Base-by-base conservation (phyloP, 2,888 invertebrate species). In the Mycogona germanica region DNA sequence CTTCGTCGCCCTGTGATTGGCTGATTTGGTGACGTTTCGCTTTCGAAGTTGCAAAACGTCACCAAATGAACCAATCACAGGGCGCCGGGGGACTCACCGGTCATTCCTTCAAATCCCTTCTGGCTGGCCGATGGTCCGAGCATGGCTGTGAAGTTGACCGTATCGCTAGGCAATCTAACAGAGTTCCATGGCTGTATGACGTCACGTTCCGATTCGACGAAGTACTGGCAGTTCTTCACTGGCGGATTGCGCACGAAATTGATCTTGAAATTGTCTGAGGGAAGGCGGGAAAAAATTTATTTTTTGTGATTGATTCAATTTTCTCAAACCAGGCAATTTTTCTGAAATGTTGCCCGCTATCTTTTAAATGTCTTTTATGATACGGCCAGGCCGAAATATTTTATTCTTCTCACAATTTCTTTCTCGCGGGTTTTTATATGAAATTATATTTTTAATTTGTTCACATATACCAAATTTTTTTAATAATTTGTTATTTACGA, bases 51-150 rank as follows among this genome's bases (percentile, higher is more conserved):
- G 38, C 2, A 6, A 17, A 17, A 38, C 2, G n/a, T n/a, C 19
- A 7, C 3, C 17, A 12, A 3, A 45, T 25, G 25, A 1, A 19
- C 28, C 30, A 7, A 4, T n/a, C 2, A 47, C 47, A 26, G 14
- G n/a, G 35, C n/a, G n/a, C 35, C 35, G n/a, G 12, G 12, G 35
- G 12, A 50, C 51, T 63, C 69, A 78, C 81, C 79, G 58, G 82
- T 81, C 47, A 79, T 74, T 42, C 80, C 81, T 68, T 81, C 79
- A 68, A 86, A 84, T 14, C 88, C 89, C 54, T 81, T 78, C 65
- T 75, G 73, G 0, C 84, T 87, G 3, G 86, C 92, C 25, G 87
- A 80, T 2, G 89, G 87, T 0, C 93, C 93, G 55, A 93, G 71
- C 55, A 82, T 78, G 26, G 88, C 83, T 59, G 77, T 79, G 67